Percentiles rank a stretch among this genome's conserved stretches.
Evolutionary conservation across 2,888 invertebrate species (phyloP).

Genomic region (Amphipyra tragopoginis): DNA sequence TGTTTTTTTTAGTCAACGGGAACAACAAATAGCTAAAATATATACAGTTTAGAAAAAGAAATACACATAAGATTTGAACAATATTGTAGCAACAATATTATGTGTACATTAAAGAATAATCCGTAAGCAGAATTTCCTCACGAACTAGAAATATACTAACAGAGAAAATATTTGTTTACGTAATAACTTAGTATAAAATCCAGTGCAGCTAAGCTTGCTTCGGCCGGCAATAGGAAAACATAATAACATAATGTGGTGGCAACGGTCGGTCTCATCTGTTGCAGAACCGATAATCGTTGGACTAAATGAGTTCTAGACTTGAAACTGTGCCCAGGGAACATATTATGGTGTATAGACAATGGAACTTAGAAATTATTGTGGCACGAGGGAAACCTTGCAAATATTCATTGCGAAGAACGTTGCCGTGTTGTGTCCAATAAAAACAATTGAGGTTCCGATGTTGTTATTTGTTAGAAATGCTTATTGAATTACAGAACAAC

Average conservation of each 20-base stretch:
- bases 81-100: too few species aligned
- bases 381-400: background rate
- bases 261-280: conserved; percentile 59
- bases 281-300: conserved; percentile 58
- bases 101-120: background rate
- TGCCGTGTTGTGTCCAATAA: background rate
- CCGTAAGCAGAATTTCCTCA: conserved; percentile 9
- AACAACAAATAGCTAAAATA: too few species aligned
- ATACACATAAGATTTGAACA: too few species aligned
- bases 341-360: conserved; percentile 27
- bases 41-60: too few species aligned
- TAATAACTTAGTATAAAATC: conserved; percentile 46
- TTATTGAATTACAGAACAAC: too few species aligned
- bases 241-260: conserved; percentile 50
- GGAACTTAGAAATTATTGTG: conserved; percentile 27
- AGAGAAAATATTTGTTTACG: conserved; percentile 39
- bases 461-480: too few species aligned
- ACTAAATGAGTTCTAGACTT: conserved; percentile 57
- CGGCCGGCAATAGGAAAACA: conserved; percentile 44
- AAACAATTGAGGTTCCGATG: background rate
- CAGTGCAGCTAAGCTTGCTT: conserved; percentile 36
- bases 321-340: conserved; percentile 49
- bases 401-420: background rate
- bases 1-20: too few species aligned
- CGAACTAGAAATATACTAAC: conserved; percentile 12